phyloP scores from a whole-genome alignment of 2,113 vertebrate genomes.

The Centropristis striata region DNA sequence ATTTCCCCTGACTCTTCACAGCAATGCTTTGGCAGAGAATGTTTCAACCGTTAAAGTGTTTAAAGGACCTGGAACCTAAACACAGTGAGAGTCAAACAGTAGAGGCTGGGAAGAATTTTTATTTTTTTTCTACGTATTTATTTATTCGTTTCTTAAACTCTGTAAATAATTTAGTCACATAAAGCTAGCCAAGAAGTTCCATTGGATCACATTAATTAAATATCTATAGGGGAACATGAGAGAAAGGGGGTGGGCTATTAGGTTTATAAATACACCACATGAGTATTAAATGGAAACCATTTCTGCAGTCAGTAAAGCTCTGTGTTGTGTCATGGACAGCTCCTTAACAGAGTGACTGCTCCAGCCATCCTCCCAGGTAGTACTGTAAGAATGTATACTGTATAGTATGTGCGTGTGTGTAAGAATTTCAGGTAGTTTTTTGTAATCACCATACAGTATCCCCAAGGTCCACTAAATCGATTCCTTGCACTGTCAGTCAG shows the following conservation, averaged over 20 bases:
- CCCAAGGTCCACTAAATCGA: conserved; percentile 10
- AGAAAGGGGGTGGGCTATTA: conserved; percentile 25
- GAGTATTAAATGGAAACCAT: conserved; percentile 55
- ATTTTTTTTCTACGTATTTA: conserved; percentile 31
- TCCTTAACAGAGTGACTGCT: conserved; percentile 46
- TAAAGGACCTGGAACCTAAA: conserved; percentile 55
- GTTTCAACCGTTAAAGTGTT: conserved; percentile 46
- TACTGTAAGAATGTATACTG: conserved; percentile 6
- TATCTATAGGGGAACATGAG: conserved; percentile 33
- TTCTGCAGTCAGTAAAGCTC: conserved; percentile 38
- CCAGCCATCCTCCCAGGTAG: conserved; percentile 48
- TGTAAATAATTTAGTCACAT: conserved; percentile 33
- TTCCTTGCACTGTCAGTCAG: conserved; percentile 19
- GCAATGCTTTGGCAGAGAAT: conserved; percentile 50
- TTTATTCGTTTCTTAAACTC: conserved; percentile 39
- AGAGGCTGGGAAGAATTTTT: conserved; percentile 26
- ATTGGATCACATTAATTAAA: conserved; percentile 46
- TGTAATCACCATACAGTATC: conserved; percentile 1
- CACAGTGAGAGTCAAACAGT: conserved; percentile 52
- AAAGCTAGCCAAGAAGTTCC: conserved; percentile 17
- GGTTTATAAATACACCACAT: conserved; percentile 44
- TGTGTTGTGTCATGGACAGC: conserved; percentile 68
- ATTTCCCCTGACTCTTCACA: conserved; percentile 57
- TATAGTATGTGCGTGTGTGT: conserved; percentile 3
- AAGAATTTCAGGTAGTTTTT: conserved; percentile 5